Conservation (phyloP, 2,888 invertebrate species). For the Sycophila texana region DNA sequence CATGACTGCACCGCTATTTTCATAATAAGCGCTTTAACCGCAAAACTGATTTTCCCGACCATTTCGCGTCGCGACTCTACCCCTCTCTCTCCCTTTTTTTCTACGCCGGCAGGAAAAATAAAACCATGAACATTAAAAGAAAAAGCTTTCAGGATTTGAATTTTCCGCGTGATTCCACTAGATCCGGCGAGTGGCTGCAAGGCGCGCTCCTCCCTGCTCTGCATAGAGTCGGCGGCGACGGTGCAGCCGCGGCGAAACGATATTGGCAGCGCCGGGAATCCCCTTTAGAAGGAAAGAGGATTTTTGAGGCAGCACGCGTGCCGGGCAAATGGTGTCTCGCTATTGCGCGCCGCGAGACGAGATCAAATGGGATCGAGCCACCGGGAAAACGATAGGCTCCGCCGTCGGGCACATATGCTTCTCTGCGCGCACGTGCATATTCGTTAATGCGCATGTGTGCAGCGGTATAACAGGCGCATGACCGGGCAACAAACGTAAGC, state of each 20-base stretch:
- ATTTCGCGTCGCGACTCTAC: too few relatives aligned
- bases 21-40: too few relatives aligned
- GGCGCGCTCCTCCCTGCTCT: neutral
- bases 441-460: neutral
- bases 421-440: neutral
- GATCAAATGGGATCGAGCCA: slow-evolving; percentile 49
- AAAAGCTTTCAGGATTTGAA: slow-evolving; percentile 49
- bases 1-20: too few relatives aligned
- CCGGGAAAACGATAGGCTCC: slow-evolving; percentile 27
- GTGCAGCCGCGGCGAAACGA: slow-evolving; percentile 28
- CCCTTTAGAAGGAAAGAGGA: slow-evolving; percentile 49
- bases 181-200: slow-evolving; percentile 6
- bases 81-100: neutral
- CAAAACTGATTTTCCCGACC: too few relatives aligned
- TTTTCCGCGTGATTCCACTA: slow-evolving; percentile 38
- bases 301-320: slow-evolving; percentile 37
- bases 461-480: too few relatives aligned
- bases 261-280: slow-evolving; percentile 41
- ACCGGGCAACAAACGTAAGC: too few relatives aligned
- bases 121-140: slow-evolving; percentile 41
- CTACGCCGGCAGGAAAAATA: neutral
- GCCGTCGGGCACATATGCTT: neutral
- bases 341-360: slow-evolving; percentile 27
- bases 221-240: neutral
- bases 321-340: slow-evolving; percentile 23